These are phyloP conservation scores for Babyrousa celebensis DNA, from an alignment of 2,797 vertebrate species.

Conservation along the genomic window DNA sequence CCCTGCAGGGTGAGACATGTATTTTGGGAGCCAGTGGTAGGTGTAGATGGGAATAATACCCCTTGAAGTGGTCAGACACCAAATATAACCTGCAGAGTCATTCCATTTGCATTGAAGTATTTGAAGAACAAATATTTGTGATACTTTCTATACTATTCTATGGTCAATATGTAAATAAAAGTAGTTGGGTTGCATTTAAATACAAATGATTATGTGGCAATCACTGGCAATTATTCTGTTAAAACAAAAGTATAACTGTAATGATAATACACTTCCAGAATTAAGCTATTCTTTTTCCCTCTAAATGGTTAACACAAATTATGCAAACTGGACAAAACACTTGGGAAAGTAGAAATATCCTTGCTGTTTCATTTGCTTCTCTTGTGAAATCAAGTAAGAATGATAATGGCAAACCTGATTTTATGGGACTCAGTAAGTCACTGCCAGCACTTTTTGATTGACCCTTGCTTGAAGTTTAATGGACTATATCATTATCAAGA, in stretches of 20 bases:
- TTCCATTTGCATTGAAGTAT: neutral
- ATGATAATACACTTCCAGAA: neutral
- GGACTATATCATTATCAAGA: neutral
- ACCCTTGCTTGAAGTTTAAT: neutral
- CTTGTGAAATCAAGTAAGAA: slow-evolving; percentile 97
- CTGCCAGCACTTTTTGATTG: neutral
- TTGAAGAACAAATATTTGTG: neutral
- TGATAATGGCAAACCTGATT: slow-evolving; percentile 96
- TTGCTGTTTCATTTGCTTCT: slow-evolving; percentile 99
- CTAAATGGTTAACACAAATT: slow-evolving; percentile 97
- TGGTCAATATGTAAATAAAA: slow-evolving; percentile 46
- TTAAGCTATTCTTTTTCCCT: slow-evolving; percentile 71
- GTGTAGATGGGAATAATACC: neutral
- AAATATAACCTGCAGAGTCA: neutral
- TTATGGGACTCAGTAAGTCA: slow-evolving; percentile 98
- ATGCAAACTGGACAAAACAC: slow-evolving; percentile 98
- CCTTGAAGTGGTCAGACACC: neutral
- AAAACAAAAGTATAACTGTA: slow-evolving; percentile 15
- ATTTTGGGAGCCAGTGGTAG: neutral
- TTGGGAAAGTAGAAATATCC: slow-evolving; percentile 99
- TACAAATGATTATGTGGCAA: neutral
- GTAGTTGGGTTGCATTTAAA: slow-evolving; percentile 25
- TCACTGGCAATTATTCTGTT: neutral
- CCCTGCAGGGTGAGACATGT: neutral
- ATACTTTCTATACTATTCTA: slow-evolving; percentile 41